Evolutionary conservation across 2,113 vertebrate genomes (phyloP).

Genomic region (Amphiprion ocellaris): DNA sequence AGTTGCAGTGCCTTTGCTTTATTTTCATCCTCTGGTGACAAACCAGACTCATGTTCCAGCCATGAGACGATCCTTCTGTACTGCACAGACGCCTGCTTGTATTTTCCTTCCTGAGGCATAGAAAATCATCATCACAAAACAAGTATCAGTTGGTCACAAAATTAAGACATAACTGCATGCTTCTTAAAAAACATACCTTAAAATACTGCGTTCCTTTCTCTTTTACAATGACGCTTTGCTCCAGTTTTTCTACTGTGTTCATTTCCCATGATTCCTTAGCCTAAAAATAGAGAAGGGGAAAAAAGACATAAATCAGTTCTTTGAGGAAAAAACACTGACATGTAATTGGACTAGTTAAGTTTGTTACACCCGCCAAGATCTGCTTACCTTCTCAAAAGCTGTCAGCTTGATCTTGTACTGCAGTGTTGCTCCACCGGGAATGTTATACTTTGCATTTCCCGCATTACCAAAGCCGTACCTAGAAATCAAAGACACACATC

Average conservation of each 20-base stretch:
- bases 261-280: constrained; percentile 99
- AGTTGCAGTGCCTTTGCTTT: constrained; percentile 88
- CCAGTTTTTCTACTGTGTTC: constrained; percentile 93
- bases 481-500: constrained; percentile 21
- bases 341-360: neutral
- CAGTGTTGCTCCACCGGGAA: constrained; percentile 90
- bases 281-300: constrained; percentile 68
- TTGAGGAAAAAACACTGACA: neutral
- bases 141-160: neutral
- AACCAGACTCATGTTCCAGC: constrained; percentile 91
- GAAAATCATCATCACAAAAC: constrained; percentile 16
- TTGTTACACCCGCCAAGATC: neutral
- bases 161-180: constrained; percentile 54
- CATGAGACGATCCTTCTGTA: constrained; percentile 97
- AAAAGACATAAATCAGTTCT: neutral
- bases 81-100: constrained; percentile 91
- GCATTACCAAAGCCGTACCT: constrained; percentile 92
- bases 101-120: constrained; percentile 90
- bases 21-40: constrained; percentile 86
- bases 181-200: constrained; percentile 86
- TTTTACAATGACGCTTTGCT: constrained; percentile 94
- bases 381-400: constrained; percentile 94
- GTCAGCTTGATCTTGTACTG: constrained; percentile 92
- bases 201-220: constrained; percentile 96
- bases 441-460: constrained; percentile 89